phyloP scores from a whole-genome alignment of 2,797 vertebrate species.

The Schizopygopsis pylzovi region DNA sequence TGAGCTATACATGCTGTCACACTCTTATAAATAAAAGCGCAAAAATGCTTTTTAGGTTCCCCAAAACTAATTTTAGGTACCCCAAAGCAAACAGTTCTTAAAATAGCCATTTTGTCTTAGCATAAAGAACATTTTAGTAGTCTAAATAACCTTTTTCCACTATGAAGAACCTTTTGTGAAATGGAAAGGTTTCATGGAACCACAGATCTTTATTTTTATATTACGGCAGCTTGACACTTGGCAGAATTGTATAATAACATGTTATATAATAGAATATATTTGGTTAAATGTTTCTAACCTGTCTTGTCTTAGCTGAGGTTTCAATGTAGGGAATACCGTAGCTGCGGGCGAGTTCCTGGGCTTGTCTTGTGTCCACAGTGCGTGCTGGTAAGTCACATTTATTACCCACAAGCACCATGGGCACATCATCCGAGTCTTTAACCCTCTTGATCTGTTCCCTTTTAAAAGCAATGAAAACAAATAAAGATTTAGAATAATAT shows the following conservation, averaged over 20 bases:
- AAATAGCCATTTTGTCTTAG: not conserved
- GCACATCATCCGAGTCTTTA: slow-evolving; percentile 98
- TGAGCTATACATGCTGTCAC: too few species aligned
- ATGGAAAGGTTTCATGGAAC: not conserved
- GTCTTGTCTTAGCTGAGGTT: slow-evolving; percentile 97
- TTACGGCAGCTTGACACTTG: not conserved
- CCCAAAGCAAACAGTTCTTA: not conserved
- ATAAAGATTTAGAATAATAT: slow-evolving; percentile 5
- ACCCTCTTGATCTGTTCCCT: slow-evolving; percentile 99
- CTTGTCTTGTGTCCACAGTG: slow-evolving; percentile 96
- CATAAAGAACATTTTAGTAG: not conserved
- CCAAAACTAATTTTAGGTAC: not conserved
- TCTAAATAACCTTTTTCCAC: not conserved
- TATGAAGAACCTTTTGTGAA: not conserved
- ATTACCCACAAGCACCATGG: slow-evolving; percentile 98
- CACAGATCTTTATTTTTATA: not conserved
- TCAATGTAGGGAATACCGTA: slow-evolving; percentile 97
- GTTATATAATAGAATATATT: not conserved
- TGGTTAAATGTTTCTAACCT: slow-evolving; percentile 75
- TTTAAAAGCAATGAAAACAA: slow-evolving; percentile 57
- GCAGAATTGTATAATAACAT: not conserved
- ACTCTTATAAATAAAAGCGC: not conserved
- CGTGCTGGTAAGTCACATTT: slow-evolving; percentile 95
- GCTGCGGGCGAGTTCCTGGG: slow-evolving; percentile 94
- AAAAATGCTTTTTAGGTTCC: not conserved